Evolutionary conservation across 2,797 vertebrate genomes (phyloP).

Genomic region (Catamblyrhynchus diadema): DNA sequence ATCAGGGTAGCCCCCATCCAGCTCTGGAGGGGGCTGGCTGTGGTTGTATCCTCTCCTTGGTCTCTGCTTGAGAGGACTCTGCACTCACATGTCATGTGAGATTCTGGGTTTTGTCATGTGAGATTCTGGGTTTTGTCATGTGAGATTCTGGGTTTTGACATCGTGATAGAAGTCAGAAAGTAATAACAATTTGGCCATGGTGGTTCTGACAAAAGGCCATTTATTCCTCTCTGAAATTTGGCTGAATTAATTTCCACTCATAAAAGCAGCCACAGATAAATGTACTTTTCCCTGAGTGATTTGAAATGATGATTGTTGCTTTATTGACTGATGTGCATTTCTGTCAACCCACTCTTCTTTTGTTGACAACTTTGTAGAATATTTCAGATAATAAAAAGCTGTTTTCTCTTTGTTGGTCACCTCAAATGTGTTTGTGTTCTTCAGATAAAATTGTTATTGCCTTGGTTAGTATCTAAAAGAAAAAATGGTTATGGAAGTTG

Average conservation of each 20-base stretch:
- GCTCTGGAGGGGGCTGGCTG: background rate
- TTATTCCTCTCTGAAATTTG: background rate
- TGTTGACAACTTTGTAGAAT: background rate
- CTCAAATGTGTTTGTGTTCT: background rate
- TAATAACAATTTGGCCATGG: background rate
- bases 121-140: background rate
- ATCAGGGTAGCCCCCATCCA: background rate
- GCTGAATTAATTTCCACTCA: constrained; percentile 10
- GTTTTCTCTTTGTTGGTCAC: constrained; percentile 10
- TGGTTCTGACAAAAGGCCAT: background rate
- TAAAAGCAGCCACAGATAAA: constrained; percentile 27
- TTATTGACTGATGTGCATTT: constrained; percentile 19
- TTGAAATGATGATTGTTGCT: background rate
- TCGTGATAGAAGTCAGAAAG: background rate
- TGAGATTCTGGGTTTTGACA: background rate
- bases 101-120: too few relatives aligned
- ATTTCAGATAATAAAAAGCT: background rate
- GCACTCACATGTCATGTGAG: background rate
- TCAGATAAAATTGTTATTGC: background rate
- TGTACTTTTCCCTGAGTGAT: background rate
- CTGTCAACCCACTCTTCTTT: background rate
- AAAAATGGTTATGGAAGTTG: background rate
- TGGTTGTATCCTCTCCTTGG: background rate
- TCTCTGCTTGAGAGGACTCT: background rate
- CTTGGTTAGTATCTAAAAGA: background rate